Evolutionary conservation across 1,140 invertebrate genomes (phyloP).

Genomic region (Aplysia californica): DNA sequence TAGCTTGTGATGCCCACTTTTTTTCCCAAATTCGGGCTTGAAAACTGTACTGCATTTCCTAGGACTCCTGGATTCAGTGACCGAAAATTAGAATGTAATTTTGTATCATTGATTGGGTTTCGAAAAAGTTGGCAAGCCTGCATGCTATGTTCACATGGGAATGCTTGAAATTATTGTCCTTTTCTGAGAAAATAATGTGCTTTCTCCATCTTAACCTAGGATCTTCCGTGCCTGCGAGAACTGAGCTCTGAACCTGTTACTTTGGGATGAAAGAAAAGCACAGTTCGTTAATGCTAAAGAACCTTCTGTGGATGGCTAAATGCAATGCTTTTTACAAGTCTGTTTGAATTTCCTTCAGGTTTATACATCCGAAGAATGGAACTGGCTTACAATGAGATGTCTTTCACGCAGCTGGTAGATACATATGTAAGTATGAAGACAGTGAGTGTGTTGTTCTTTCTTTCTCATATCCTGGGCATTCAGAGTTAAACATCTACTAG

Average conservation of each 20-base stretch:
- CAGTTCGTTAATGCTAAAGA: neutral
- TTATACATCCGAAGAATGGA: slow-evolving; percentile 84
- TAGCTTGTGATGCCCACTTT: no score
- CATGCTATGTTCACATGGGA: no score
- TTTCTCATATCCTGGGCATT: no score
- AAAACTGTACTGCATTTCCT: no score
- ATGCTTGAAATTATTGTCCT: neutral
- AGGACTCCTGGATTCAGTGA: no score
- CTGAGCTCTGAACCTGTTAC: neutral
- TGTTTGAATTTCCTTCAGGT: slow-evolving; percentile 68
- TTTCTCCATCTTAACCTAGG: neutral
- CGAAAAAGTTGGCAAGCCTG: no score
- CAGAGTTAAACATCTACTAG: no score
- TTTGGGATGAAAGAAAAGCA: neutral
- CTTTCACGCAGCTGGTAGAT: slow-evolving; percentile 78
- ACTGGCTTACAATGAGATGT: slow-evolving; percentile 83
- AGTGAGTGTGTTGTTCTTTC: no score
- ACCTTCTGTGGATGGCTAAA: no score
- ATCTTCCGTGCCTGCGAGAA: neutral
- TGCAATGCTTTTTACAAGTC: neutral
- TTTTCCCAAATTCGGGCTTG: no score
- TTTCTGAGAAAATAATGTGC: neutral
- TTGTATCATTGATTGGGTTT: no score
- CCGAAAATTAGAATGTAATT: no score
- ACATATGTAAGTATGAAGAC: slow-evolving; percentile 24